A percentile compares a stretch with the other conserved stretches of the same genome.
Evolutionary conservation across 1,140 invertebrate genomes (phyloP).

Genomic region (Aphelenchoides avenae): DNA sequence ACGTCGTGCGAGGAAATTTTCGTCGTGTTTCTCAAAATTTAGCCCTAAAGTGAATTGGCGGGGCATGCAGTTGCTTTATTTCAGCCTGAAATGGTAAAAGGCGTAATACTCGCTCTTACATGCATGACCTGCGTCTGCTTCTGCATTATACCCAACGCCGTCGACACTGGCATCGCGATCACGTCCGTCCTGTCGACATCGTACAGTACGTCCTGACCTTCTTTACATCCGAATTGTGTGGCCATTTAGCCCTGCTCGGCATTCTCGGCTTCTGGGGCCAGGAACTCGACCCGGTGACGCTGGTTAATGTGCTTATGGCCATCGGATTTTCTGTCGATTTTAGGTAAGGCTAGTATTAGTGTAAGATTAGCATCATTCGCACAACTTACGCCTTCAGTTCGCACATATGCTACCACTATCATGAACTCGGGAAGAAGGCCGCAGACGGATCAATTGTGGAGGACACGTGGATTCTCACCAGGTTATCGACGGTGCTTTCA

Average conservation of each 20-base stretch:
- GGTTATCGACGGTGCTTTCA: too few species aligned
- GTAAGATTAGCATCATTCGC: too few species aligned
- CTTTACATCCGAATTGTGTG: too few species aligned
- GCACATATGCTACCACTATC: conserved; percentile 87
- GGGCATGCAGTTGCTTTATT: too few species aligned
- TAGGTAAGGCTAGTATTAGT: too few species aligned
- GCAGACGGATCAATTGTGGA: too few species aligned
- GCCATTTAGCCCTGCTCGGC: conserved; percentile 32
- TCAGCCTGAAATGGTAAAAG: conserved; percentile 42
- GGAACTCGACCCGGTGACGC: conserved; percentile 60
- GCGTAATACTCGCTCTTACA: conserved; percentile 36
- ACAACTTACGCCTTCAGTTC: too few species aligned
- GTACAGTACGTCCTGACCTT: conserved; percentile 20
- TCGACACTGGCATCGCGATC: conserved; percentile 27
- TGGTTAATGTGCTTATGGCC: conserved; percentile 94
- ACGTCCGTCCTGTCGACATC: conserved; percentile 43
- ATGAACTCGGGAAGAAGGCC: conserved; percentile 19
- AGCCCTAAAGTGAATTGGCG: neutral
- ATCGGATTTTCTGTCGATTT: conserved; percentile 95
- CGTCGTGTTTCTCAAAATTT: neutral
- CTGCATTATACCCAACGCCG: conserved; percentile 26
- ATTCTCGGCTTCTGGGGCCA: conserved; percentile 36
- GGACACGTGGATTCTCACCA: too few species aligned
- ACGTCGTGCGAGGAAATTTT: too few species aligned
- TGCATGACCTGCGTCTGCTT: conserved; percentile 45